Percentiles rank a stretch among this genome's conserved stretches.
Conservation (phyloP, 2,797 vertebrate species). For the Vespertilio murinus region DNA sequence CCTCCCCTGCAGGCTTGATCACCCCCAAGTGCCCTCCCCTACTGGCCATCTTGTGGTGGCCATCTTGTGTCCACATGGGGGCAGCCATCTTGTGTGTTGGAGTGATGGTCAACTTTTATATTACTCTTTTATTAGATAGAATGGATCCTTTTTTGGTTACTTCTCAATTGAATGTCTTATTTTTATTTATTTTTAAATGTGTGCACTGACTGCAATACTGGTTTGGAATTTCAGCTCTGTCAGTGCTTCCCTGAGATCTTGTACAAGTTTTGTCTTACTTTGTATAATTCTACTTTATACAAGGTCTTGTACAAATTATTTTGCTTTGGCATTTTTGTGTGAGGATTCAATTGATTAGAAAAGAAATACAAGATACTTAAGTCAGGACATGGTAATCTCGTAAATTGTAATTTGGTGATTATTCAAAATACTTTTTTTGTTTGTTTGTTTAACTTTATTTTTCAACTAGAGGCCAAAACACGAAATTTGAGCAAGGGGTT, state of each 20-base stretch:
- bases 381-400: background rate
- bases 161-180: background rate
- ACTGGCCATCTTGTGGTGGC: too few relatives aligned
- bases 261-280: background rate
- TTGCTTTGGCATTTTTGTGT: background rate
- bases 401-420: constrained; percentile 18
- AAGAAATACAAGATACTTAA: background rate
- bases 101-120: too few relatives aligned
- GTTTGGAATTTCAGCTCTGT: background rate
- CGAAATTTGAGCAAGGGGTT: too few relatives aligned
- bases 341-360: background rate
- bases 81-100: too few relatives aligned
- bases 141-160: background rate
- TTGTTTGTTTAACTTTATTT: constrained; percentile 10
- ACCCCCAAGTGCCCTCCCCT: too few relatives aligned
- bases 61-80: too few relatives aligned
- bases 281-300: background rate
- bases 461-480: background rate
- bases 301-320: background rate
- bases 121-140: too few relatives aligned
- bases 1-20: too few relatives aligned
- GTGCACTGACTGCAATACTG: background rate
- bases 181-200: background rate
- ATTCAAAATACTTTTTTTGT: constrained; percentile 17
- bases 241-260: background rate